Evolutionary conservation across 2,797 vertebrate genomes (phyloP), one percentile per base, ranked within the genome.

Genomic region (Aeoliscus strigatus): DNA sequence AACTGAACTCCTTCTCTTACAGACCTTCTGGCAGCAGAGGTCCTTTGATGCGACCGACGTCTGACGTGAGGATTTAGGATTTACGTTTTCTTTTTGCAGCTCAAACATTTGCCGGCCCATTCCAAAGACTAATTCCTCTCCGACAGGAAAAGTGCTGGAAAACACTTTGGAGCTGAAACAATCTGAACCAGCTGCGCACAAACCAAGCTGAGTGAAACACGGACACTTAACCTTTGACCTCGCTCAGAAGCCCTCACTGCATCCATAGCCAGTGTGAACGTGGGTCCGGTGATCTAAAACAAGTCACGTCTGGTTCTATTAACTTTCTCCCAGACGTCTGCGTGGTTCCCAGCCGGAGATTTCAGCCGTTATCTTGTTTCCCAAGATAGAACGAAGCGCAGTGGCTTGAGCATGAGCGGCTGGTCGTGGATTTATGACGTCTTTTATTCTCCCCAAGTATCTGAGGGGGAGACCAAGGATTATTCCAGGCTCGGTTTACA

Each of bases 401-500:
- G 43, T 12, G 11, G 51, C 51, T 35, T 31, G 21, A 32, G 27
- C 33, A 41, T 43, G 49, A 44, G 30, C 21, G 54, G n/a, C n/a
- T n/a, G n/a, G n/a, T n/a, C n/a, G 32, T 42, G 60, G 75, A 82
- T 80, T 84, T 77, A 81, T 59, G 68, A 50, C 30, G 54, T 65
- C 58, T 39, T 59, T 73, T 53, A 71, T 62, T n/a, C 38, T 61
- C 51, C 44, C 33, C 6, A 46, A 66, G 60, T 50, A 65, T 70
- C 60, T 41, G 7, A 5, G 28, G 51, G 51, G 51, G 37, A 17
- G 51, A 38, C 10, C 1, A 4, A 16, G 70, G 75, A 80, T 74
- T 77, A 82, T 69, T 74, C 47, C 35, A 66, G 61, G 67, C 53
- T 85, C 75, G 6, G 66, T 56, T 81, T 76, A 80, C 75, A 81